Evolutionary conservation across 2,888 invertebrate genomes (phyloP).

Genomic region (Loripinus fragilis): DNA sequence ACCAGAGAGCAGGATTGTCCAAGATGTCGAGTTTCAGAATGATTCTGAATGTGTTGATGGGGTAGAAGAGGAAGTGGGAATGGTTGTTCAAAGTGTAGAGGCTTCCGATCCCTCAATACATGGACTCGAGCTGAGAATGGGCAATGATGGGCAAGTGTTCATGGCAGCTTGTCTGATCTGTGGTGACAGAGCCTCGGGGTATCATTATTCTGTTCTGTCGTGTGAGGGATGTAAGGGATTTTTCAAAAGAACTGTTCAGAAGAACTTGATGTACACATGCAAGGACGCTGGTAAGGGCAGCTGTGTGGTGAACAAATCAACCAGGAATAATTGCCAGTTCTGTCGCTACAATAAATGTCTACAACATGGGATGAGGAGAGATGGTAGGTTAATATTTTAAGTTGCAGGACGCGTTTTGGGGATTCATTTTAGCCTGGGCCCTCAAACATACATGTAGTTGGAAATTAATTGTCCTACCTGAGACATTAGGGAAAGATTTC

Average conservation of each 20-base stretch:
- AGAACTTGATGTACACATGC: conserved; percentile 81
- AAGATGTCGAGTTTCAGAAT: conserved; percentile 7
- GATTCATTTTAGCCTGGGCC: neutral
- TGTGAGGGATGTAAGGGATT: conserved; percentile 84
- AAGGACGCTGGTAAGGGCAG: conserved; percentile 75
- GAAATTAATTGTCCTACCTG: no score
- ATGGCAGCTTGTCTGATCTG: conserved; percentile 77
- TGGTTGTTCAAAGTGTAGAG: neutral
- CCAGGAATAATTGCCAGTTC: conserved; percentile 82
- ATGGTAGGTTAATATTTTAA: conserved; percentile 74
- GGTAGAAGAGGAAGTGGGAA: neutral
- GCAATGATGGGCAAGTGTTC: neutral
- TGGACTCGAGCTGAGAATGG: neutral
- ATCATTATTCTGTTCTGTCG: conserved; percentile 82
- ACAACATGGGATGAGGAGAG: conserved; percentile 82
- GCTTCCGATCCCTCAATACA: no score
- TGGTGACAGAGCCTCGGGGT: conserved; percentile 81
- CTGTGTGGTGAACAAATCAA: conserved; percentile 81
- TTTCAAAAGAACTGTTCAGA: conserved; percentile 83
- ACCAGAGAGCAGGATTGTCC: neutral
- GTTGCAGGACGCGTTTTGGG: no score
- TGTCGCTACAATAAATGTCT: conserved; percentile 82
- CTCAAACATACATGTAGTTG: no score
- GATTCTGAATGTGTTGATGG: neutral
- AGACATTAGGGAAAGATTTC: no score